These are phyloP conservation scores for Orchesellides sinensis DNA, from an alignment of 2,888 invertebrate species.

Conservation along the genomic window DNA sequence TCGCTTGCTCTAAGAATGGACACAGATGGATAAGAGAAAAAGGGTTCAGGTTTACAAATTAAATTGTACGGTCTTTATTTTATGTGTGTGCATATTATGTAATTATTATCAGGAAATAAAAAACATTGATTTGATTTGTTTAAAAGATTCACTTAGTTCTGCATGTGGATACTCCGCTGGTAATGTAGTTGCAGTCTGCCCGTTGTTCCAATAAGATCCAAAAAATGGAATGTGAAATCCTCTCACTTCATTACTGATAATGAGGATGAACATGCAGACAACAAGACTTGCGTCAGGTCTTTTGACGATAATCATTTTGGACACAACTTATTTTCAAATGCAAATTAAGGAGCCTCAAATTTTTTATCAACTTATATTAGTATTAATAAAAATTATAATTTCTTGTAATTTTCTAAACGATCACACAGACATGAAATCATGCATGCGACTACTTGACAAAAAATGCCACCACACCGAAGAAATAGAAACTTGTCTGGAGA, in stretches of 20 bases:
- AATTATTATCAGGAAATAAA: background rate
- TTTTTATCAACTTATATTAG: background rate
- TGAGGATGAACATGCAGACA: background rate
- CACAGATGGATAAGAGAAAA: background rate
- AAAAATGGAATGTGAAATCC: conserved; percentile 45
- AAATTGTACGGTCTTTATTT: background rate
- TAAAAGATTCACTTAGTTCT: conserved; percentile 12
- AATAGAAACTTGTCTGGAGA: background rate
- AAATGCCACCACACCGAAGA: too few species aligned
- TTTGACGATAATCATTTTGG: conserved; percentile 14
- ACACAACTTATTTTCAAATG: background rate
- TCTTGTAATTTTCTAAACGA: background rate
- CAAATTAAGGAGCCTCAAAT: background rate
- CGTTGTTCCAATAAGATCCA: conserved; percentile 3
- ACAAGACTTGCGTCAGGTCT: background rate
- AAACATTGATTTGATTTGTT: background rate
- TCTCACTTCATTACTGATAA: background rate
- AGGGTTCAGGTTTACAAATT: too few species aligned
- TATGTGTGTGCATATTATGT: too few species aligned
- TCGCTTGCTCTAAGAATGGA: conserved; percentile 16
- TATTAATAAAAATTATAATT: too few species aligned
- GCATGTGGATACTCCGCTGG: background rate
- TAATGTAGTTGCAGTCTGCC: background rate
- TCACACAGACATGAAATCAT: background rate
- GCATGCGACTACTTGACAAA: background rate